phyloP scores from a whole-genome alignment of 37 sponge, comb jelly and placozoan species.

The Halichondria panicea region DNA sequence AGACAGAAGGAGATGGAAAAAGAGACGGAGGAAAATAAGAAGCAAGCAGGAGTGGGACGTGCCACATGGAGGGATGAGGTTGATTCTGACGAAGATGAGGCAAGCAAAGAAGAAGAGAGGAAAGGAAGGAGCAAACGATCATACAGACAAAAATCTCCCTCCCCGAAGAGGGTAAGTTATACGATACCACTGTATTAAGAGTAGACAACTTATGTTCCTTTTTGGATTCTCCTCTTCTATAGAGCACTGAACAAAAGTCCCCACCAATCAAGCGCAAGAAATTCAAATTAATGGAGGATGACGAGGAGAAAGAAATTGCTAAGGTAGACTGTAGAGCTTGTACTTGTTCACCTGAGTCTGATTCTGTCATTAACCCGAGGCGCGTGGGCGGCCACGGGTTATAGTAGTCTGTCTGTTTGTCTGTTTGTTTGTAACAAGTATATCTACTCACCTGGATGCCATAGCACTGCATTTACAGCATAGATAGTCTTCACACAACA shows the following conservation, averaged over 20 bases:
- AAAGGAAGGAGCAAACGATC: background rate
- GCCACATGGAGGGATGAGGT: constrained; percentile 38
- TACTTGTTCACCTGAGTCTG: too few species aligned
- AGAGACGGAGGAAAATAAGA: constrained; percentile 26
- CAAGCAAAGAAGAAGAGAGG: background rate
- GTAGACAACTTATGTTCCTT: too few species aligned
- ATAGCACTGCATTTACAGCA: too few species aligned
- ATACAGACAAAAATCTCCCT: constrained; percentile 7
- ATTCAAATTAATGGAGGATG: constrained; percentile 12
- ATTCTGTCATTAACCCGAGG: too few species aligned
- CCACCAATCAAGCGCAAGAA: background rate
- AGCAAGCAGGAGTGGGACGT: background rate
- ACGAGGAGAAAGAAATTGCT: constrained; percentile 26
- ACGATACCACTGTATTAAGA: too few species aligned
- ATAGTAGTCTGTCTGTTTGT: too few species aligned
- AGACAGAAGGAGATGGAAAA: constrained; percentile 32
- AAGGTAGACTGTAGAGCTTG: too few species aligned
- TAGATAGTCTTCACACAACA: too few species aligned
- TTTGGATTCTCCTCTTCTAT: too few species aligned
- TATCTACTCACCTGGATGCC: too few species aligned
- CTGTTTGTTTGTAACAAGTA: too few species aligned
- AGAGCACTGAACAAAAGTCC: background rate
- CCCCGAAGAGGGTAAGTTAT: constrained; percentile 21
- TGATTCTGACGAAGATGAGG: constrained; percentile 20
- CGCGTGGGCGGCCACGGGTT: too few species aligned